Conservation (phyloP, 1,140 invertebrate species). For the Pomacea maculata region DNA sequence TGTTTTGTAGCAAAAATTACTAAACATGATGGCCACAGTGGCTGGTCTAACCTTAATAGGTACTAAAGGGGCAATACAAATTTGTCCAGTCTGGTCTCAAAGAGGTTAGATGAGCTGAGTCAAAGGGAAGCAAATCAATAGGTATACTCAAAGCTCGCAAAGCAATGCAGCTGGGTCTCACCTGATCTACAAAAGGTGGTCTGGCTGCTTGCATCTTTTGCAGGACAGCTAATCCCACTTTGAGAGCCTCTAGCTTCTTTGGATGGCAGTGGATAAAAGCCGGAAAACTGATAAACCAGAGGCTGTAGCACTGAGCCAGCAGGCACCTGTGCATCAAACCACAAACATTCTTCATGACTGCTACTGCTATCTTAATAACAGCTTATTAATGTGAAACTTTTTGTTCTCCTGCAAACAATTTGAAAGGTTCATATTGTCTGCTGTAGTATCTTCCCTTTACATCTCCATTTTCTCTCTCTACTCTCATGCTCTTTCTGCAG, state of each 20-base stretch:
- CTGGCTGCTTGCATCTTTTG: conserved; percentile 83
- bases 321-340: conserved; percentile 59
- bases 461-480: not conserved
- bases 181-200: conserved; percentile 89
- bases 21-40: no score
- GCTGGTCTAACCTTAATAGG: no score
- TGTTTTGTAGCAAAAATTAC: no score
- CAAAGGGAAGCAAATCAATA: no score
- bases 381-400: not conserved
- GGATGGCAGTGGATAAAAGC: conserved; percentile 73
- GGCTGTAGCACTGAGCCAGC: conserved; percentile 73
- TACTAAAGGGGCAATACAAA: no score
- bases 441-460: not conserved
- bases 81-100: no score
- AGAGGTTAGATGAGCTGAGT: no score
- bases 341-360: conserved; percentile 7
- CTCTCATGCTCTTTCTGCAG: not conserved
- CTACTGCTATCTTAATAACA: not conserved
- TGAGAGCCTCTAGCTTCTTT: conserved; percentile 79
- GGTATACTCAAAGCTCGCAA: no score
- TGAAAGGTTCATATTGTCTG: no score
- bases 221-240: conserved; percentile 86
- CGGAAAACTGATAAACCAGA: conserved; percentile 97
- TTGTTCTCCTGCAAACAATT: no score
- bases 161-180: conserved; percentile 57